Evolutionary conservation across 1,140 invertebrate species (phyloP).

Genomic region (Acromyrmex heyeri): DNA sequence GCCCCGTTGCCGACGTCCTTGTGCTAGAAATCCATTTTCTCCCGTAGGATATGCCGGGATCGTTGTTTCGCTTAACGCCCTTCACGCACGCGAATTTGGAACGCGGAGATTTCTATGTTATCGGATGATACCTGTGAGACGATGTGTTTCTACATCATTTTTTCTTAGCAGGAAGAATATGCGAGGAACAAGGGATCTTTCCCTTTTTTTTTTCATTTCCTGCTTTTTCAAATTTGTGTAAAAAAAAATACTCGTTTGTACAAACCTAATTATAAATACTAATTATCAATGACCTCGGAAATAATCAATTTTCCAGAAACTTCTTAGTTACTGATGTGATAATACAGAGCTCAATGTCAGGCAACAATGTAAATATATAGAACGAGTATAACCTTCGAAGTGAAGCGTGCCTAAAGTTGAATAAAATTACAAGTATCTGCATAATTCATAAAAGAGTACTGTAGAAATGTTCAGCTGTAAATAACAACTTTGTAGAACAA

Average conservation of each 20-base stretch:
- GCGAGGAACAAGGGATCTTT: not conserved
- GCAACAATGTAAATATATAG: slow-evolving; percentile 4
- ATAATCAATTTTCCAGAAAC: slow-evolving; percentile 27
- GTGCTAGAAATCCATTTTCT: slow-evolving; percentile 64
- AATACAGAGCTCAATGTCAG: slow-evolving; percentile 21
- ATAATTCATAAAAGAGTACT: not conserved
- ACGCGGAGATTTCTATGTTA: not conserved
- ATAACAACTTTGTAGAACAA: not conserved
- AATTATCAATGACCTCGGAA: not conserved
- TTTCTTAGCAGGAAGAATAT: not conserved
- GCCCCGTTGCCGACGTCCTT: slow-evolving; percentile 65
- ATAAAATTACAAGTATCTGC: not conserved
- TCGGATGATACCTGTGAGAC: not conserved
- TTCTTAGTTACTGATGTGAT: not conserved
- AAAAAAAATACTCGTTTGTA: not conserved
- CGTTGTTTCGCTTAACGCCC: too few species aligned
- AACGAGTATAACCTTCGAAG: not conserved
- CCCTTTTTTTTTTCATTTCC: not conserved
- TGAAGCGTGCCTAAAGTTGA: not conserved
- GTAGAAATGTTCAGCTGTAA: not conserved
- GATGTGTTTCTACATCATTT: not conserved
- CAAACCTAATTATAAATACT: not conserved
- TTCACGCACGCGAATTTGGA: not conserved
- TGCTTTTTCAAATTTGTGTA: not conserved
- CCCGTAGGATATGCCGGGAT: not conserved